Evolutionary conservation across 2,797 vertebrate species (phyloP).

Genomic region (Pelobates cultripes): DNA sequence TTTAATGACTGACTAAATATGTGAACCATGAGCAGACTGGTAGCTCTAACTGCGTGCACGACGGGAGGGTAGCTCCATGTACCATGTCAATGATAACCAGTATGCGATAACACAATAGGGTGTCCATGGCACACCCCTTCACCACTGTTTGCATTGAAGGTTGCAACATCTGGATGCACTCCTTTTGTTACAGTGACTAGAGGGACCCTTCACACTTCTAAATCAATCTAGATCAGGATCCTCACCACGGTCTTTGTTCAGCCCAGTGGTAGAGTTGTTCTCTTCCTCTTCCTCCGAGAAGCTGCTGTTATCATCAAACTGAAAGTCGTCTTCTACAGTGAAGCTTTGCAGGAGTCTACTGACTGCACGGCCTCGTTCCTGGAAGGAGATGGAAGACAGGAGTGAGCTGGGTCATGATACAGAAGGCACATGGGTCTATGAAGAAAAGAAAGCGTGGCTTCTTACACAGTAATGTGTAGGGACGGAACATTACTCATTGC

Average conservation of each 20-base stretch:
- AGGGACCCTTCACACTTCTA: neutral
- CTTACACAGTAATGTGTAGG: too few species aligned
- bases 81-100: too few species aligned
- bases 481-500: too few species aligned
- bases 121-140: neutral
- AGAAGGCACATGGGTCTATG: too few species aligned
- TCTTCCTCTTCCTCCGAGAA: constrained; percentile 87
- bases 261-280: constrained; percentile 42
- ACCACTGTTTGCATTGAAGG: neutral
- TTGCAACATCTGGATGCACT: too few species aligned
- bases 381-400: neutral
- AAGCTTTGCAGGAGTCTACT: constrained; percentile 93
- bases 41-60: too few species aligned
- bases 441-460: too few species aligned
- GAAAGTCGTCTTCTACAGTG: constrained; percentile 84
- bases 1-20: too few species aligned
- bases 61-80: too few species aligned
- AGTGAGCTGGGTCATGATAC: neutral
- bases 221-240: neutral
- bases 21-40: too few species aligned
- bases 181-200: neutral
- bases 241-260: constrained; percentile 39
- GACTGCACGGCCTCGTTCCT: constrained; percentile 87
- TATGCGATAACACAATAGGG: too few species aligned
- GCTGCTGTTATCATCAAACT: constrained; percentile 88